These are phyloP conservation scores for Pemphigus obesinymphae DNA, from an alignment of 1,140 invertebrate genomes.

Conservation along the genomic window DNA sequence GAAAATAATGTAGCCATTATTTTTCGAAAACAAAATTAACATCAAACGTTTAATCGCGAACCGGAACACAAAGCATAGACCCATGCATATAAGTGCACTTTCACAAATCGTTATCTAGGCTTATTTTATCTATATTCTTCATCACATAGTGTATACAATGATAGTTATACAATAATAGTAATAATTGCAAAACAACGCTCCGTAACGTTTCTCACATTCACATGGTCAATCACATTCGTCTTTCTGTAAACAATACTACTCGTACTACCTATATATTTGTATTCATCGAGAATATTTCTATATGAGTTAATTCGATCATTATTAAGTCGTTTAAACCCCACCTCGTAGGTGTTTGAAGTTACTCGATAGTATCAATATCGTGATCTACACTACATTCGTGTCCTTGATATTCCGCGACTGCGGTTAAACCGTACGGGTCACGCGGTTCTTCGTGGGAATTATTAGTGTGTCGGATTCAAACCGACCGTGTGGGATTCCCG, in stretches of 20 bases:
- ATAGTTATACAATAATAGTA: conserved; percentile 17
- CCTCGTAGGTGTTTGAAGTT: neutral
- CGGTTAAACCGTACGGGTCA: neutral
- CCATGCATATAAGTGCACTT: neutral
- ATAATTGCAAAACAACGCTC: conserved; percentile 22
- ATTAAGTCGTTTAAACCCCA: too few relatives aligned
- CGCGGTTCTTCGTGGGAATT: neutral
- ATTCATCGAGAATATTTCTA: too few relatives aligned
- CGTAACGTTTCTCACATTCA: conserved; percentile 12
- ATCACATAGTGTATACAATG: neutral
- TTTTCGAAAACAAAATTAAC: neutral
- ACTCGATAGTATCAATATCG: neutral
- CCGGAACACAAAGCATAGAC: neutral
- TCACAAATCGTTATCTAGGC: conserved; percentile 38
- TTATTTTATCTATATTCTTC: neutral
- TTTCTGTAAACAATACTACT: neutral
- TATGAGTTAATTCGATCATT: too few relatives aligned
- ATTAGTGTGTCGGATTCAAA: neutral
- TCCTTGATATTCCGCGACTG: neutral
- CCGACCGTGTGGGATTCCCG: neutral
- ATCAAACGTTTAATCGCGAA: neutral
- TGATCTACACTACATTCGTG: neutral
- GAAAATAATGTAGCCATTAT: neutral
- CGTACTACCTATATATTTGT: neutral
- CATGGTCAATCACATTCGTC: neutral